A percentile compares a stretch with the other conserved stretches of the same genome.
Evolutionary conservation across 2,888 invertebrate genomes (phyloP).

Genomic region (Molorchus minor): DNA sequence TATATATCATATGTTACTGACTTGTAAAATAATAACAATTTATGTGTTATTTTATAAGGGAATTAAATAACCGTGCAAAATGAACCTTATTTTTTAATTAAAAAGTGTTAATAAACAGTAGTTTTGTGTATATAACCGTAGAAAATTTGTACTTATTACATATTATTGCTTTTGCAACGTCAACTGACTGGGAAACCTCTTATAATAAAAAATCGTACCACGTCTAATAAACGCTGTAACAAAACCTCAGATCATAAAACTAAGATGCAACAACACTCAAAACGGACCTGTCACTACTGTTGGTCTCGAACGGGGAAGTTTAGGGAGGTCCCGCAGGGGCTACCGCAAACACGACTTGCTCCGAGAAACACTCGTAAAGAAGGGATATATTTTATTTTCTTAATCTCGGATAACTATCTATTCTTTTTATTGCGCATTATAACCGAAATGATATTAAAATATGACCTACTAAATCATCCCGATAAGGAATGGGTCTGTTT

Average conservation of each 20-base stretch:
- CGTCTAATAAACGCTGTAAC: slow-evolving; percentile 1
- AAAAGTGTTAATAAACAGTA: too few relatives aligned
- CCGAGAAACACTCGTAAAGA: slow-evolving; percentile 6
- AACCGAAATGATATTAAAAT: slow-evolving; percentile 9
- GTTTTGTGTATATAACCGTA: too few relatives aligned
- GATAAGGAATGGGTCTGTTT: slow-evolving; percentile 5
- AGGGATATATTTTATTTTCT: slow-evolving; percentile 13
- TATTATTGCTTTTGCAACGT: too few relatives aligned
- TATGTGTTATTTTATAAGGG: too few relatives aligned
- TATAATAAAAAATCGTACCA: background rate
- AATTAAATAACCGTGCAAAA: too few relatives aligned
- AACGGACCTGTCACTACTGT: slow-evolving; percentile 1
- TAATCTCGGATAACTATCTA: slow-evolving; percentile 15
- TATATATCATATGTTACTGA: too few relatives aligned
- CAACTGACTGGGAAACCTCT: too few relatives aligned
- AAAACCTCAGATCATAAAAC: background rate
- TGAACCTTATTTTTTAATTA: too few relatives aligned
- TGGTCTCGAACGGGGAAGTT: background rate
- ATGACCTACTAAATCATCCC: slow-evolving; percentile 1
- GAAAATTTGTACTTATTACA: too few relatives aligned
- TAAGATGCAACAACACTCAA: background rate
- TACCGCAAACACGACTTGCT: slow-evolving; percentile 1
- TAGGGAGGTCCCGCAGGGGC: slow-evolving; percentile 1
- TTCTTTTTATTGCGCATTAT: slow-evolving; percentile 13
- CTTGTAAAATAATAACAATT: too few relatives aligned